These are phyloP conservation scores for Acleris literana DNA, from an alignment of 2,888 invertebrate species.

Conservation along the genomic window DNA sequence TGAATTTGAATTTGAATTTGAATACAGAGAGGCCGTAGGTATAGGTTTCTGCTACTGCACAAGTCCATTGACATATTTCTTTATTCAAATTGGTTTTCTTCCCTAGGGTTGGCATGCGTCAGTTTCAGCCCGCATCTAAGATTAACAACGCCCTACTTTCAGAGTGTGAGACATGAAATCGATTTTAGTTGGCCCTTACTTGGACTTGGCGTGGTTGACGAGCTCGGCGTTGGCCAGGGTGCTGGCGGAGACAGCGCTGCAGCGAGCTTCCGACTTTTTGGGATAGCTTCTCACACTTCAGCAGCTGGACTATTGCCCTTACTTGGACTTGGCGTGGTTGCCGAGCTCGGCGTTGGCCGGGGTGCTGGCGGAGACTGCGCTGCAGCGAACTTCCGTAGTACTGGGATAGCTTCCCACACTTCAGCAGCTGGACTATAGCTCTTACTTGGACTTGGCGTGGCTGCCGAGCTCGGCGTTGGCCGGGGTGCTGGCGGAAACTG, in stretches of 20 bases:
- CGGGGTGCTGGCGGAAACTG: constrained; percentile 43
- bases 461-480: constrained; percentile 40
- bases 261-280: constrained; percentile 44
- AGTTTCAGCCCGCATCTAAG: too few species aligned
- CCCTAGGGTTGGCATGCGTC: too few species aligned
- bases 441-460: constrained; percentile 34
- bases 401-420: constrained; percentile 41
- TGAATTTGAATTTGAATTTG: too few species aligned
- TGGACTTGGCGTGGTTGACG: constrained; percentile 37
- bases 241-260: constrained; percentile 41
- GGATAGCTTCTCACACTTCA: constrained; percentile 40
- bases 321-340: constrained; percentile 34
- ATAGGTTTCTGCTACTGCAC: too few species aligned
- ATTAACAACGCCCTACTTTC: too few species aligned
- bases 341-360: constrained; percentile 41
- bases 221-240: constrained; percentile 42
- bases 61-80: too few species aligned
- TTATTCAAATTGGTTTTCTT: too few species aligned
- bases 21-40: too few species aligned
- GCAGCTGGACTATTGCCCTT: constrained; percentile 40
- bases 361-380: constrained; percentile 43
- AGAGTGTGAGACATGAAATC: too few species aligned
- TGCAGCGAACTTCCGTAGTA: constrained; percentile 43
- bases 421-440: constrained; percentile 43
- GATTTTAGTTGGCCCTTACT: too few species aligned